Evolutionary conservation across 2,113 vertebrate genomes (phyloP), one percentile per base, ranked within the genome.

Genomic region (Craseonycteris thonglongyai): DNA sequence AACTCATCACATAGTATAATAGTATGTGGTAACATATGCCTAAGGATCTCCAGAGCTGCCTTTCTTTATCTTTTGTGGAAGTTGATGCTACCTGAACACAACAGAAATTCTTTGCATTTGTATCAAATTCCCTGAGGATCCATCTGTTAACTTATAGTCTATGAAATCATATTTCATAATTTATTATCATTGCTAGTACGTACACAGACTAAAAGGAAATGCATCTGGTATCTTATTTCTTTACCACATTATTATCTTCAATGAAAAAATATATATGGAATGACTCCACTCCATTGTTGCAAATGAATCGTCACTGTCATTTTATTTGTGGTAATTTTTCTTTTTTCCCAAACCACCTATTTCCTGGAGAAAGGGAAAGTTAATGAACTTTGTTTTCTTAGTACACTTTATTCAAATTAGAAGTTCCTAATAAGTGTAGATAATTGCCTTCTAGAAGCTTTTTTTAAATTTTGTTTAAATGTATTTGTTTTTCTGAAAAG

Each of bases 321-420:
- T 96, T 95, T 56, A 83, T 95, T 96, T 94, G 51, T 88, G 66
- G n/a, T 75, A 63, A 45, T 87, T 78, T n/a, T 79, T 84, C 35
- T 86, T 63, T 69, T 88, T 54, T 14, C 40, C 35, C 14, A 86
- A 76, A 45, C 26, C 21, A 74, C 54, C 47, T 92, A 58, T 89
- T 90, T 92, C 54, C n/a, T 78, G 26, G 86, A 68, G 14, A 72
- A 89, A 78, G 89, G 28, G 59, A 80, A 94, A 79, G 16, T 42
- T 78, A 68, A 56, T 83, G 71, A 68, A 68, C 88, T 88, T 63
- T 74, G 30, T 93, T 83, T 69, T 65, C 59, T 80, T 28, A 56
- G 3, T 80, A 79, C 59, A 63, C 58, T 69, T 94, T 59, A 82
- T 83, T 21, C 26, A 93, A 49, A 71, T 78, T 40, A 79, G 71